Evolutionary conservation across 2,888 invertebrate genomes (phyloP).

Genomic region (Morpho helenor): DNA sequence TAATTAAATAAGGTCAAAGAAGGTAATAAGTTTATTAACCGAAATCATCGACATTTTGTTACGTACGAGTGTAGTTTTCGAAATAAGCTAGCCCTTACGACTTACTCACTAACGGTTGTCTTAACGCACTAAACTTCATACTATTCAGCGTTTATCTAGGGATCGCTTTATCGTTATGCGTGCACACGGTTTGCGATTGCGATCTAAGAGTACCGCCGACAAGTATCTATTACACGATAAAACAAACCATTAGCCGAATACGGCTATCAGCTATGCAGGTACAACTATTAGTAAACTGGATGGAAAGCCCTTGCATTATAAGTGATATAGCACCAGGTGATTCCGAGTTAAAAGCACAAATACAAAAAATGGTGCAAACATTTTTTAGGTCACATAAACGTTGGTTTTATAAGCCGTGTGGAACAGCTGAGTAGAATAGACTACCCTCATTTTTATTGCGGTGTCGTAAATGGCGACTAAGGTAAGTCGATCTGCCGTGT

Average conservation of each 20-base stretch:
- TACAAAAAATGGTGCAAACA: no score
- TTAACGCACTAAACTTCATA: neutral
- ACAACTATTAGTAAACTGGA: constrained; percentile 2
- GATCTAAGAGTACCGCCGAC: constrained; percentile 20
- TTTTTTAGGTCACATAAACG: no score
- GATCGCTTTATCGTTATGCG: constrained; percentile 23
- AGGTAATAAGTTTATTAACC: no score
- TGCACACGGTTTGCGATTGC: constrained; percentile 24
- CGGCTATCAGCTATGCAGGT: constrained; percentile 18
- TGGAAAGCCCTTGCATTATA: constrained; percentile 1
- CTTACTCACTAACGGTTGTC: neutral
- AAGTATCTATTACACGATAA: constrained; percentile 23
- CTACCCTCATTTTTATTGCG: no score
- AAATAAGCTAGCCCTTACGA: neutral
- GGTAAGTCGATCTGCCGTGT: no score
- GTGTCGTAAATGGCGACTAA: no score
- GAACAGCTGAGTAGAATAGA: no score
- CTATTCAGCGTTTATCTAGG: constrained; percentile 1
- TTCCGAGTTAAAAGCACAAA: no score
- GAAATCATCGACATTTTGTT: neutral
- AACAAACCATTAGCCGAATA: constrained; percentile 17
- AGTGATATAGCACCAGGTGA: neutral
- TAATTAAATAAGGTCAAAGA: no score
- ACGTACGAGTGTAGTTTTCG: no score
- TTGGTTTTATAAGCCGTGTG: no score